phyloP scores from a whole-genome alignment of 2,113 vertebrate species.

The Burhinus bistriatus region DNA sequence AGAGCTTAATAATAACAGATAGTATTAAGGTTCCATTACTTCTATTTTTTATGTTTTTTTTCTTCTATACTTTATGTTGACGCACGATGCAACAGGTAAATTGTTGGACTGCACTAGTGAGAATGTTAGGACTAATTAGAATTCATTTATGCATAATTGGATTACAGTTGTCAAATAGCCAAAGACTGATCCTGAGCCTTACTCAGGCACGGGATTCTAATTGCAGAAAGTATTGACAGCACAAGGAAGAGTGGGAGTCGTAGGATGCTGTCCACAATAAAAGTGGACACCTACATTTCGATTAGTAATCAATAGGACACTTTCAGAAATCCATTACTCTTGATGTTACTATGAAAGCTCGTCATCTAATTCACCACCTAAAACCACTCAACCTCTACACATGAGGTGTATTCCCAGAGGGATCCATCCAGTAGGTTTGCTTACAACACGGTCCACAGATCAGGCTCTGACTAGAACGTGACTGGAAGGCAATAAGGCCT shows the following conservation, averaged over 20 bases:
- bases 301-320: not conserved
- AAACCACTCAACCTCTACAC: not conserved
- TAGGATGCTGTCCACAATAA: not conserved
- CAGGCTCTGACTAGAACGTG: not conserved
- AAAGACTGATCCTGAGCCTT: not conserved
- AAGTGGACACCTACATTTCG: not conserved
- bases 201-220: not conserved
- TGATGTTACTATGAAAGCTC: not conserved
- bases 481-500: not conserved
- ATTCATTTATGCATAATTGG: not conserved
- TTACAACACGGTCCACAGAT: not conserved
- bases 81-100: accelerated
- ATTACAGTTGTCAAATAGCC: not conserved
- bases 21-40: not conserved
- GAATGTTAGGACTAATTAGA: not conserved
- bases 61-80: not conserved
- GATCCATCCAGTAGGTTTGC: not conserved
- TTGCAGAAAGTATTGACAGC: not conserved
- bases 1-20: not conserved
- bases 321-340: not conserved
- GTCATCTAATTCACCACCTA: not conserved
- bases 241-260: not conserved
- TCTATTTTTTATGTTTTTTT: not conserved
- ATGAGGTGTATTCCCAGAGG: not conserved
- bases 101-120: not conserved